Percentiles rank a stretch among this genome's conserved stretches.
These are phyloP conservation scores for Murina feae DNA, from an alignment of 2,113 vertebrate species.

Conservation along the genomic window DNA sequence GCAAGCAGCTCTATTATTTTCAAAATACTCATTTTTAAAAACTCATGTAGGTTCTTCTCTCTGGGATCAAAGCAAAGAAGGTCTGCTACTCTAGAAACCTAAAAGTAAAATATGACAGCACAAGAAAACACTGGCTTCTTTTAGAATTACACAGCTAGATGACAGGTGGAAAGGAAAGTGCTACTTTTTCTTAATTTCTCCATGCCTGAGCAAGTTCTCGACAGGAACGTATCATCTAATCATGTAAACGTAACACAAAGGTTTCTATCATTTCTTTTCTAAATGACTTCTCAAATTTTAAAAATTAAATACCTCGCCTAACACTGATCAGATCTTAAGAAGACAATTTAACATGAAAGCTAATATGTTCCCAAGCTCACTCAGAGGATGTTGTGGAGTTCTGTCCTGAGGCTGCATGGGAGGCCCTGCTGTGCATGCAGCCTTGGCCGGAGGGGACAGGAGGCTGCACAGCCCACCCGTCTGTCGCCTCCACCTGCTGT, in stretches of 20 bases:
- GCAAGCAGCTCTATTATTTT: neutral
- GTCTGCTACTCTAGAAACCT: neutral
- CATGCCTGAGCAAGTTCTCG: neutral
- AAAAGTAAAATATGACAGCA: neutral
- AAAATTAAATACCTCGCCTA: neutral
- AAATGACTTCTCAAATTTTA: neutral
- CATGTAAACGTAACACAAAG: neutral
- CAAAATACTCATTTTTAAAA: constrained; percentile 14
- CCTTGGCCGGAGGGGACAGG: too few species aligned
- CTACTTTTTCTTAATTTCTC: neutral
- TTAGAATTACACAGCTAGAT: neutral
- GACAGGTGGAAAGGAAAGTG: neutral
- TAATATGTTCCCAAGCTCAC: neutral
- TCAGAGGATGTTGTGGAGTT: neutral
- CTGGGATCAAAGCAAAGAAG: neutral
- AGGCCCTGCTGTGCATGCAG: neutral
- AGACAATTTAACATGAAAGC: neutral
- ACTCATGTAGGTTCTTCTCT: neutral
- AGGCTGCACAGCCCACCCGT: rapidly evolving
- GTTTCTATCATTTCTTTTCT: constrained; percentile 14
- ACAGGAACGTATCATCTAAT: neutral
- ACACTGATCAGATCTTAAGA: neutral
- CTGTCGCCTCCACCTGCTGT: rapidly evolving
- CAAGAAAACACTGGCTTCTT: neutral
- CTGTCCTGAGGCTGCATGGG: neutral